A percentile compares a stretch with the other conserved stretches of the same genome.
phyloP scores from a whole-genome alignment of 1,140 invertebrate species.

The Ceratina australensis region DNA sequence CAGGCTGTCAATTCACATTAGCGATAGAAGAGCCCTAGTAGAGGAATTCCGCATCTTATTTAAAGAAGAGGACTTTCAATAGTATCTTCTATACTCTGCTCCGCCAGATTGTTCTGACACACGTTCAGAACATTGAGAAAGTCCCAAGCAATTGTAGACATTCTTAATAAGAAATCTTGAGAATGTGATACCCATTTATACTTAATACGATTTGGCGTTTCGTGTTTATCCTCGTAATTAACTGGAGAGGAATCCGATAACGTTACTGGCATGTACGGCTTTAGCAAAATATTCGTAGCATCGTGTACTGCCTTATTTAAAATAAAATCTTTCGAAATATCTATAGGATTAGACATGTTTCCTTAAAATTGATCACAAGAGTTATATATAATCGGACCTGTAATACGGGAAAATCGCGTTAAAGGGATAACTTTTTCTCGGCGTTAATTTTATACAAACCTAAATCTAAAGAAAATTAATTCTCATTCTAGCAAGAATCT shows the following conservation, averaged over 20 bases:
- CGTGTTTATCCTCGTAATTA: background rate
- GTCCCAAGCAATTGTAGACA: conserved; percentile 58
- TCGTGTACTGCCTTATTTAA: conserved; percentile 50
- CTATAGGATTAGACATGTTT: conserved; percentile 21
- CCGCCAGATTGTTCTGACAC: conserved; percentile 19
- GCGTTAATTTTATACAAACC: background rate
- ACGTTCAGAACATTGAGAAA: conserved; percentile 54
- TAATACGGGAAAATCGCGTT: conserved; percentile 4
- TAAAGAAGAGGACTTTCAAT: no score
- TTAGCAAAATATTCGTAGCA: conserved; percentile 51
- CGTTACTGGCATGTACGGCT: conserved; percentile 5
- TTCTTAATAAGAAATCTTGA: conserved; percentile 53
- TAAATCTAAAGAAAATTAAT: conserved; percentile 31
- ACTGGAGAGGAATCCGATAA: background rate
- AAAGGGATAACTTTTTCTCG: background rate
- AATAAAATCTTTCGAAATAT: conserved; percentile 49
- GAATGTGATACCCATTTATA: conserved; percentile 20
- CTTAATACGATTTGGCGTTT: background rate
- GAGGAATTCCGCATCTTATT: background rate
- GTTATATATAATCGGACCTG: background rate
- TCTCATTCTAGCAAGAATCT: conserved; percentile 61
- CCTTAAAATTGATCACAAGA: conserved; percentile 34
- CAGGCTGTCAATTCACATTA: conserved; percentile 15
- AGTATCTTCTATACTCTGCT: background rate
- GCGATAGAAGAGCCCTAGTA: conserved; percentile 5